Evolutionary conservation across 1,140 invertebrate species (phyloP).

Genomic region (Zaprionus camerounensis): DNA sequence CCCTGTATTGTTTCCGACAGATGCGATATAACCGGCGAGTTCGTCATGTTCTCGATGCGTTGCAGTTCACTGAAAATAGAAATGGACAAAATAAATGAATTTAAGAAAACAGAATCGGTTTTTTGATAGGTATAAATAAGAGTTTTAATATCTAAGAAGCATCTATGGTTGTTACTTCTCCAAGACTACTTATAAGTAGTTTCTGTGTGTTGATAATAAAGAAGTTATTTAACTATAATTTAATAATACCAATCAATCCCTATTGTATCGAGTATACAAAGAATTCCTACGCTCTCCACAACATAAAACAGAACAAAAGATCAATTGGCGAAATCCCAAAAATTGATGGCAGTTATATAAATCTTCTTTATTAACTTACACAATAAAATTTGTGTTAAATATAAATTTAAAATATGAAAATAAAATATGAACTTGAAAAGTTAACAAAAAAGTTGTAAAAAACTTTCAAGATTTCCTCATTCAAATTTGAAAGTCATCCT

Average conservation of each 20-base stretch:
- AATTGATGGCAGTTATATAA: neutral
- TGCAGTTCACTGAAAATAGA: conserved; percentile 87
- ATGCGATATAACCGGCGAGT: conserved; percentile 90
- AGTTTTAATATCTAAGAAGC: no score
- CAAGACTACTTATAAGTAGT: no score
- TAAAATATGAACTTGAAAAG: neutral
- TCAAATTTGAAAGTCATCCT: neutral
- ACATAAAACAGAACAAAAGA: no score
- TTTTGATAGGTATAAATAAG: no score
- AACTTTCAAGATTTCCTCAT: neutral
- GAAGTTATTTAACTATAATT: no score
- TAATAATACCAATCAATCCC: no score
- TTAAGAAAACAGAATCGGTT: neutral
- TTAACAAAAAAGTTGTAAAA: neutral
- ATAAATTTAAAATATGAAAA: neutral
- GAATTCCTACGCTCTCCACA: no score
- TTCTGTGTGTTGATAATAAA: no score
- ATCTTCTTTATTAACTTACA: neutral
- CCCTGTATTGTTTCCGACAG: conserved; percentile 90
- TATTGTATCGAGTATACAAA: no score
- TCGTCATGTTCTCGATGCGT: conserved; percentile 88
- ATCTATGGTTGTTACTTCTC: no score
- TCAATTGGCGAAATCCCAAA: no score
- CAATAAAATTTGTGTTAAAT: neutral
- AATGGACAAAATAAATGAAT: neutral